Conservation (phyloP, 2,797 vertebrate species). For the Halcyon chelicuti region DNA sequence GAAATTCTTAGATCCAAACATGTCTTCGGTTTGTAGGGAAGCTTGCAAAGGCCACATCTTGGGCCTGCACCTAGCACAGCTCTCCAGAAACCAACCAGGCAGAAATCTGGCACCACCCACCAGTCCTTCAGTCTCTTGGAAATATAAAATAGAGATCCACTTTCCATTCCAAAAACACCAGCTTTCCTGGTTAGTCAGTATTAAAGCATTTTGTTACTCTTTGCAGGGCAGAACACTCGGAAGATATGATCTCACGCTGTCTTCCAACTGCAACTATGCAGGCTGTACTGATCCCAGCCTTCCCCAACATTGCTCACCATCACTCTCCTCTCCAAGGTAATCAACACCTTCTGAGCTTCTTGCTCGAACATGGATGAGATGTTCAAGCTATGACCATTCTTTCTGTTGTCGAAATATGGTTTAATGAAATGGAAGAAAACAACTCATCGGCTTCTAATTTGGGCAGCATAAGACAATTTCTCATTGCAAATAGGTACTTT, state of each 20-base stretch:
- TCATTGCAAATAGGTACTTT: not conserved
- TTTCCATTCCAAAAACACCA: not conserved
- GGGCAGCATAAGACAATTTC: not conserved
- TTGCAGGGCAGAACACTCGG: not conserved
- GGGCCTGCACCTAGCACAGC: not conserved
- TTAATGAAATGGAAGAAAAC: not conserved
- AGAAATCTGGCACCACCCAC: not conserved
- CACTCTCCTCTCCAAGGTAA: not conserved
- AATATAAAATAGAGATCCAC: not conserved
- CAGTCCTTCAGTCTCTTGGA: not conserved
- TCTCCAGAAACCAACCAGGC: not conserved
- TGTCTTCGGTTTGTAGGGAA: not conserved
- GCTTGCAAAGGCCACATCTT: not conserved
- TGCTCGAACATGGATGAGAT: not conserved
- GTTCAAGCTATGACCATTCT: not conserved
- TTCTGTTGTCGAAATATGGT: not conserved
- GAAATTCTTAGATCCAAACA: not conserved
- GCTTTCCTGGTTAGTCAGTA: not conserved
- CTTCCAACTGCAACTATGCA: not conserved
- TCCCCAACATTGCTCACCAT: not conserved
- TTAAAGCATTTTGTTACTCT: not conserved
- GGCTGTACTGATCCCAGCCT: not conserved
- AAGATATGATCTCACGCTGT: not conserved
- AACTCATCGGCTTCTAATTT: not conserved
- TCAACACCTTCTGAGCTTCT: not conserved